These are phyloP conservation scores for Drosophila auraria DNA, from an alignment of 1,140 invertebrate genomes.

Conservation along the genomic window DNA sequence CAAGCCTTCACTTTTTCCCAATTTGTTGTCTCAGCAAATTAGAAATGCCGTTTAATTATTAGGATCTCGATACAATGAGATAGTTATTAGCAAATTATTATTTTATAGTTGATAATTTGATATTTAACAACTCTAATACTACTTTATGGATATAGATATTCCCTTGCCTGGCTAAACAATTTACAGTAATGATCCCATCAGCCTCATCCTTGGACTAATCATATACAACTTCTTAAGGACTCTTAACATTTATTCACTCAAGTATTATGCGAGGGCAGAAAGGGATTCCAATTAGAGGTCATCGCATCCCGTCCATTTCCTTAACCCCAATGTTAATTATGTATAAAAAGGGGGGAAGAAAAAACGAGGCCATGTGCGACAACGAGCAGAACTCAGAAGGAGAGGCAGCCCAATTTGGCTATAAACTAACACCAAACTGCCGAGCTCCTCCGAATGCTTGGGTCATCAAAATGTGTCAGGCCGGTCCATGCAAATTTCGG, in stretches of 20 bases:
- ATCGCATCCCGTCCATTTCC: constrained; percentile 17
- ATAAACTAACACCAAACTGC: constrained; percentile 66
- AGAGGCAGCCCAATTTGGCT: constrained; percentile 34
- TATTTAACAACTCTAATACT: neutral
- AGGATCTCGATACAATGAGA: neutral
- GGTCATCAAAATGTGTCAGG: constrained; percentile 72
- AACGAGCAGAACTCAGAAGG: constrained; percentile 29
- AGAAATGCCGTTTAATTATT: too few species aligned
- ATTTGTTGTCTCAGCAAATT: neutral
- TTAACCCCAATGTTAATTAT: constrained; percentile 75
- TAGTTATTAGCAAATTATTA: neutral
- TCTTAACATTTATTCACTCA: constrained; percentile 17
- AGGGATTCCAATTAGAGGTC: constrained; percentile 68
- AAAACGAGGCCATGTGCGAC: constrained; percentile 64
- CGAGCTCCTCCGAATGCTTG: constrained; percentile 50
- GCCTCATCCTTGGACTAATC: constrained; percentile 6
- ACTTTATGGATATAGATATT: neutral
- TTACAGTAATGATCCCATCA: constrained; percentile 12
- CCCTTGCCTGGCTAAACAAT: constrained; percentile 2
- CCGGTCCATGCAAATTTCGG: constrained; percentile 73
- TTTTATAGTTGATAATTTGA: neutral
- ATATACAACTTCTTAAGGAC: constrained; percentile 8
- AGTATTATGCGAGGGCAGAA: constrained; percentile 31
- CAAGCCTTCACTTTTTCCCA: neutral
- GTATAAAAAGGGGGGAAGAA: constrained; percentile 20